Conservation (phyloP, 1,140 invertebrate species). For the Drosophila azteca region DNA sequence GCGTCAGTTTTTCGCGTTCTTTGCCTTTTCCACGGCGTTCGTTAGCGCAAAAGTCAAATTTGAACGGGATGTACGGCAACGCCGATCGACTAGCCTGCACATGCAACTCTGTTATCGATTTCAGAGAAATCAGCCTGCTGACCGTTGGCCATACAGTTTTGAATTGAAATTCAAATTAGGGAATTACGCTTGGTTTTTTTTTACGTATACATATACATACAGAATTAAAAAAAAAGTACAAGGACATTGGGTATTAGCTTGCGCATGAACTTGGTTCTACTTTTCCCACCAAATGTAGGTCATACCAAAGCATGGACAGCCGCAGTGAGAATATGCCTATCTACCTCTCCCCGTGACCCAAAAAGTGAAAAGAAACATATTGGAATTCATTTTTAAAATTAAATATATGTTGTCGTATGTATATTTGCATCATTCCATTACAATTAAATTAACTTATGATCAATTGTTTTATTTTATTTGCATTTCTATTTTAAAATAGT, state of each 20-base stretch:
- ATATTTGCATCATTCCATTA: conserved; percentile 81
- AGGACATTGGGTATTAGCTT: conserved; percentile 13
- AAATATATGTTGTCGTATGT: conserved; percentile 64
- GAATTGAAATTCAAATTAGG: background rate
- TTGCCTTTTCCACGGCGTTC: conserved; percentile 35
- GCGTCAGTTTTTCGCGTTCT: conserved; percentile 42
- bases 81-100: conserved; percentile 6
- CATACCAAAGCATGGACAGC: no score
- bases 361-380: background rate
- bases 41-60: conserved; percentile 79
- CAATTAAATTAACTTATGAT: conserved; percentile 71
- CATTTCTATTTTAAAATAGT: conserved; percentile 30
- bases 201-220: background rate
- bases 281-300: conserved; percentile 1
- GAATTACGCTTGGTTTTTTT: no score
- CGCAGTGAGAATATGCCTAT: background rate
- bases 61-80: conserved; percentile 47
- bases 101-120: background rate
- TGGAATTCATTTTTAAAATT: conserved; percentile 38
- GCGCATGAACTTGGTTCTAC: background rate
- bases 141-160: background rate
- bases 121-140: background rate
- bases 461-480: conserved; percentile 42
- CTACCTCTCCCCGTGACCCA: no score
- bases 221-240: conserved; percentile 6